Conservation (phyloP, 2,113 vertebrate species). For the Leucosticte australis region DNA sequence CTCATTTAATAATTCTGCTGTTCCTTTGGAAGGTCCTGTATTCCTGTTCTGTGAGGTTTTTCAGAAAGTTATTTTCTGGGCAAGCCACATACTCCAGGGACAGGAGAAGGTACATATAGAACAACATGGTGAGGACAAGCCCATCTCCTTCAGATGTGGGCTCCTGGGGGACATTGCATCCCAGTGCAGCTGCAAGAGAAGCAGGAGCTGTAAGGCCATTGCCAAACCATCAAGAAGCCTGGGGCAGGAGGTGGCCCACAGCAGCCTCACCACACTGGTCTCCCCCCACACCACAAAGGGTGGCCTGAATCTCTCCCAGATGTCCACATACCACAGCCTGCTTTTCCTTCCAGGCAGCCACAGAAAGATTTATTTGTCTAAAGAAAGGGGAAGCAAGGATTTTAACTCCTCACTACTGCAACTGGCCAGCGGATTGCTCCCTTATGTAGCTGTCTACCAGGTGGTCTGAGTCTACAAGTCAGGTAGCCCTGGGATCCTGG, state of each 20-base stretch:
- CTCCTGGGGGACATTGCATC: background rate
- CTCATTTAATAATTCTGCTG: background rate
- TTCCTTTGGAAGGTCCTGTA: background rate
- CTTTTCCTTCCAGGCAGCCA: constrained; percentile 43
- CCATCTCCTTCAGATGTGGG: background rate
- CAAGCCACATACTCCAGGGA: background rate
- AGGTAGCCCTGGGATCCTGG: background rate
- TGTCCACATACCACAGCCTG: constrained; percentile 29
- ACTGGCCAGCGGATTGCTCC: background rate
- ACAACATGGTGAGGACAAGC: background rate
- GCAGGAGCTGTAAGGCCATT: background rate
- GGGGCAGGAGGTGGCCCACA: background rate
- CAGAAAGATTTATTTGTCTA: constrained; percentile 53
- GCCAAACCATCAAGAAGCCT: background rate
- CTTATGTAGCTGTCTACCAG: background rate
- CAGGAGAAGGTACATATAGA: background rate
- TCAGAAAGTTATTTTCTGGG: background rate
- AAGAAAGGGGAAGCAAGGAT: background rate
- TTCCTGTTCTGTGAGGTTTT: background rate
- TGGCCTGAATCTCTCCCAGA: constrained; percentile 32
- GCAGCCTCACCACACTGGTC: background rate
- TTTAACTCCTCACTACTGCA: constrained; percentile 34
- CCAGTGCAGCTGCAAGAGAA: background rate
- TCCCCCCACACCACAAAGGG: background rate
- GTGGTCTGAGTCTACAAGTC: background rate